Base-by-base conservation (phyloP, 2,797 vertebrate genomes). In the Lepilemur ruficaudatus region DNA sequence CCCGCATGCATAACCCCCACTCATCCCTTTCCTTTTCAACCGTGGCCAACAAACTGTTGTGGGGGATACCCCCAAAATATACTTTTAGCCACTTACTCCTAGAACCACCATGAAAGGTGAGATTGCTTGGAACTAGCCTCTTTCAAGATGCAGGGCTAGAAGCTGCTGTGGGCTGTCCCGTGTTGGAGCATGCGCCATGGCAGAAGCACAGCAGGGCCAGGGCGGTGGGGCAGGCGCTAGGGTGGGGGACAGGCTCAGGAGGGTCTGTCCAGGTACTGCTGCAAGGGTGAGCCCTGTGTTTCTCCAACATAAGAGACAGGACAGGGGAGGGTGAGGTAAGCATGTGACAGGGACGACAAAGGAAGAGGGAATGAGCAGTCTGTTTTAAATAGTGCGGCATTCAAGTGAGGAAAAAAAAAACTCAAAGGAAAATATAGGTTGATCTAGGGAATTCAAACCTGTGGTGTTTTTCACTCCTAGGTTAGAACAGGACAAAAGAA, bases 151-250 rank as follows among this genome's bases (percentile, higher is more conserved):
- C 43, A 59, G 93, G 93, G 97, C 83, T 67, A 1, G 75, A 84
- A 87, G 95, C 96, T 46, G 72, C 70, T 23, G 96, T 70, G 89
- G 96, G 90, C n/a, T 67, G 83, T 97, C 52, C 94, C n/a, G 41
- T 48, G 38, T 83, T 92, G 63, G 84, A 95, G 97, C 98, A 98
- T 96, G 98, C 95, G 78, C 96, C 72, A 7, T 4, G 91, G 97
- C 92, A 69, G 94, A 87, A 97, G 98, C 97, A 57, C 0, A 0
- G 92, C 18, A 1, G 48, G 43, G 32, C 3, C 0, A 4, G 50
- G 32, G 12, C 5, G 14, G 13, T 10, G 59, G n/a, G 50, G 8
- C 35, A 0, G 14, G 38, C 13, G 0, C 30, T 52, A 93, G 46
- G 14, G 28, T 5, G 32, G 70, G 30, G 1, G 14, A 25, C 57